Evolutionary conservation across 2,113 vertebrate genomes (phyloP), one percentile per base, ranked within the genome.

Genomic region (Stomatorhinus ivindoensis): DNA sequence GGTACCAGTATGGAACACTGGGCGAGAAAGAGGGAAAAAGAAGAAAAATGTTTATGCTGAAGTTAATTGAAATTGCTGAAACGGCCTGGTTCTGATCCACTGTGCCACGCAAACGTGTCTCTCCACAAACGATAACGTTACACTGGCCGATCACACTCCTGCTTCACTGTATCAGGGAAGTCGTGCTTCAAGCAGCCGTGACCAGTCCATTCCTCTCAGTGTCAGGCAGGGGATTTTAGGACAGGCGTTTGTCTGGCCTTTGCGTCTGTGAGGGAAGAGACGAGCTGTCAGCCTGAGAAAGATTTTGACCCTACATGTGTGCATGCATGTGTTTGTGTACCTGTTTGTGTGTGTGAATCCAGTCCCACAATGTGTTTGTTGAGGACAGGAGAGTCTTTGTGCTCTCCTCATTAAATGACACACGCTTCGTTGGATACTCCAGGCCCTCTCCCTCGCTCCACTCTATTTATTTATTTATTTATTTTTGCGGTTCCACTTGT

Each of bases 371-470:
- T 92, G 93, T 92, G 90, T 50, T 69, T 89, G 87, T 82, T 89
- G 91, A 93, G 92, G 89, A 93, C 93, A 93, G 91, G 85, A 89
- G 90, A 91, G 89, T 88, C 92, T 94, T 92, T 93, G 92, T 94
- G 92, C 19, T 93, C 90, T 2, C 90, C 94, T 94, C 94, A 94
- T 94, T 94, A 94, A 95, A 95, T 94, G 89, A 91, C 89, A 24
- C 90, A 93, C 91, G 94, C 91, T 92, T 92, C 93, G 89, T 89
- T 94, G 93, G 88, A 90, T 92, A 91, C 91, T 39, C 48, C 65
- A 90, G 90, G 88, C 87, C 90, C 88, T 90, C 88, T 89, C 89
- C 89, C 89, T 89, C 90, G 90, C 91, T 91, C 90, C 91, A 19
- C 9, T 48, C 3, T 10, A 27, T 11, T 31, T 21, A 4, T 53